These are phyloP conservation scores for Pandemis corylana DNA, from an alignment of 2,888 invertebrate species.

Conservation along the genomic window DNA sequence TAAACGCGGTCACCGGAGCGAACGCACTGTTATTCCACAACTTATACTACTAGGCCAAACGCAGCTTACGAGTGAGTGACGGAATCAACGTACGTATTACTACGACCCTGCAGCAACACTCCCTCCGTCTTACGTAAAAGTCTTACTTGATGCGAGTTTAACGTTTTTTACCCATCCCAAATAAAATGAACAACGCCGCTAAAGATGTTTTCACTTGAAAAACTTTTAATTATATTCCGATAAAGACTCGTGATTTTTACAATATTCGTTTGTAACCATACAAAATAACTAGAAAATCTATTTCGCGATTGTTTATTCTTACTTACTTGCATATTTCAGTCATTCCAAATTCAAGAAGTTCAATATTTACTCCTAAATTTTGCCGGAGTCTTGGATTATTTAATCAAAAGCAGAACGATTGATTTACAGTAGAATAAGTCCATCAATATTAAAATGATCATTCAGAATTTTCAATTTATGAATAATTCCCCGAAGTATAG, in stretches of 20 bases:
- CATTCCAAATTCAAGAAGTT: constrained; percentile 4
- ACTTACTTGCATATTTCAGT: not conserved
- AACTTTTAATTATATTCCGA: not conserved
- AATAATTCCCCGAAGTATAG: constrained; percentile 10
- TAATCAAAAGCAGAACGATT: constrained; percentile 11
- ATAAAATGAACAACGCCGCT: too few relatives aligned
- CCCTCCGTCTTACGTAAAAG: too few relatives aligned
- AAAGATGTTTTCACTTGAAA: too few relatives aligned
- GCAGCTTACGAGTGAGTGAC: too few relatives aligned
- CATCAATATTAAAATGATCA: not conserved
- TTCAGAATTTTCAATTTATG: constrained; percentile 1
- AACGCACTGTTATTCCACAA: too few relatives aligned
- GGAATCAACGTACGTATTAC: too few relatives aligned
- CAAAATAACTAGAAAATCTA: not conserved
- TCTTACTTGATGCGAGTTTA: too few relatives aligned
- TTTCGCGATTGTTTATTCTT: not conserved
- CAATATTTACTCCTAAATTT: constrained; percentile 8
- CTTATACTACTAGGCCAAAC: too few relatives aligned
- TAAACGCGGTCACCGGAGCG: too few relatives aligned
- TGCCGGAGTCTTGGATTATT: constrained; percentile 1
- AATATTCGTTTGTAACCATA: not conserved
- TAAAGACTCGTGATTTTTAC: not conserved
- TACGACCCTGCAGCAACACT: too few relatives aligned
- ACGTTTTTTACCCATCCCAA: too few relatives aligned
- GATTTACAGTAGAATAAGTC: constrained; percentile 16